phyloP scores from a whole-genome alignment of 2,888 invertebrate genomes.

The Eupeodes luniger region DNA sequence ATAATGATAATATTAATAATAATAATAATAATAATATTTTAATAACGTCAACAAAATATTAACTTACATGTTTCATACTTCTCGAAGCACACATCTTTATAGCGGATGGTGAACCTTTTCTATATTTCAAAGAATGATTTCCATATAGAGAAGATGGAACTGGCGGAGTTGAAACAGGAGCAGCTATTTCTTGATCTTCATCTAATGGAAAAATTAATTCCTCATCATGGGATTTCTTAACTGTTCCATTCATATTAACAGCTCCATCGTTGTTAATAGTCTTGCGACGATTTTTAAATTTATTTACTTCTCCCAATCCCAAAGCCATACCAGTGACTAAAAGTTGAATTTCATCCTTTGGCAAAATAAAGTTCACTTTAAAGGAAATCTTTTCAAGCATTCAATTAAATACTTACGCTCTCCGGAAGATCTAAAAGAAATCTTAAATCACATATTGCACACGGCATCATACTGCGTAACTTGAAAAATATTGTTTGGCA shows the following conservation, averaged over 20 bases:
- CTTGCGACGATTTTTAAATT: constrained; percentile 85
- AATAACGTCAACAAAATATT: background rate
- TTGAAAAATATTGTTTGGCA: constrained; percentile 94
- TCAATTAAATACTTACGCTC: constrained; percentile 85
- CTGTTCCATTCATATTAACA: constrained; percentile 61
- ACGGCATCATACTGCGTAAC: constrained; percentile 93
- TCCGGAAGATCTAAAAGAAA: constrained; percentile 95
- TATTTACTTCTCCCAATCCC: constrained; percentile 87
- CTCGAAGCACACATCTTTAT: constrained; percentile 78
- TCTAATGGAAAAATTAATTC: constrained; percentile 94
- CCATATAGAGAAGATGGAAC: constrained; percentile 79
- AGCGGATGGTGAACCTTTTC: constrained; percentile 86
- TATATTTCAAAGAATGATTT: constrained; percentile 84
- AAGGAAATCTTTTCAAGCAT: background rate
- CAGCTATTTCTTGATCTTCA: constrained; percentile 87
- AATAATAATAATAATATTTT: too few relatives aligned
- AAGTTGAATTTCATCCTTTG: constrained; percentile 88
- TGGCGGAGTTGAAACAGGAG: constrained; percentile 79
- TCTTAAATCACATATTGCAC: constrained; percentile 91
- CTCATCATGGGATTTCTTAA: constrained; percentile 85
- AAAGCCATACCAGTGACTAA: constrained; percentile 92
- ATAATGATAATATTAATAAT: too few relatives aligned
- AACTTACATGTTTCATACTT: constrained; percentile 72
- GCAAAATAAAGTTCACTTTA: constrained; percentile 71
- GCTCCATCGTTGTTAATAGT: constrained; percentile 76